These are phyloP conservation scores for Protosalanx chinensis DNA, from an alignment of 2,797 vertebrate genomes.

Conservation along the genomic window DNA sequence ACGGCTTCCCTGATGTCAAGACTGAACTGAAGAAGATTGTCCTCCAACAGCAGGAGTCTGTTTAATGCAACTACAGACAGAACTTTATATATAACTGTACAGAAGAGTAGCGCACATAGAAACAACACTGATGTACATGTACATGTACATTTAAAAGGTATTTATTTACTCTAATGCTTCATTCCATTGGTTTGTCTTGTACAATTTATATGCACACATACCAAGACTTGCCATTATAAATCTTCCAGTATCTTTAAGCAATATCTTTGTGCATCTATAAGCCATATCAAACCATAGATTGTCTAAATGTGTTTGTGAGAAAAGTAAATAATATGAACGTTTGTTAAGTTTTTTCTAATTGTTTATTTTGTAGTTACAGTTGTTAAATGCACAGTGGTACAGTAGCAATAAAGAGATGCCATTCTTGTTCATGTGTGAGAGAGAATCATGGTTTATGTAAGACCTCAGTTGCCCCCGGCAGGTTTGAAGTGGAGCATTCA, in stretches of 20 bases:
- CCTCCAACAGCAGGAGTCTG: conserved; percentile 35
- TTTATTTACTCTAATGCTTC: not conserved
- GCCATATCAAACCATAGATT: not conserved
- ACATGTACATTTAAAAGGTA: not conserved
- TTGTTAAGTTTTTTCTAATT: conserved; percentile 18
- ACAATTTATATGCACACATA: too few relatives aligned
- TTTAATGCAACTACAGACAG: not conserved
- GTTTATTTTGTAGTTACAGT: conserved; percentile 42
- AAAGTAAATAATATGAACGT: conserved; percentile 9
- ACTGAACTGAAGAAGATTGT: conserved; percentile 62
- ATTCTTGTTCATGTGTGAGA: not conserved
- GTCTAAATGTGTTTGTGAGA: not conserved
- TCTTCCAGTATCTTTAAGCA: not conserved
- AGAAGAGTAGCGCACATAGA: conserved; percentile 16
- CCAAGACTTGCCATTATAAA: too few relatives aligned
- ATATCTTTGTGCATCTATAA: not conserved
- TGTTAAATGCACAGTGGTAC: conserved; percentile 31
- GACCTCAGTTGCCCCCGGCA: not conserved
- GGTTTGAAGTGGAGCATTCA: conserved; percentile 3
- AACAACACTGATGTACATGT: conserved; percentile 38
- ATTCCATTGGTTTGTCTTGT: not conserved
- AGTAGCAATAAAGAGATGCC: conserved; percentile 36
- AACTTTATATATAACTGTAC: not conserved
- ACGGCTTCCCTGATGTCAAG: conserved; percentile 64
- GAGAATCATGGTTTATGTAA: not conserved